phyloP scores from a whole-genome alignment of 2,113 vertebrate genomes.

The Melanocharis versteri region DNA sequence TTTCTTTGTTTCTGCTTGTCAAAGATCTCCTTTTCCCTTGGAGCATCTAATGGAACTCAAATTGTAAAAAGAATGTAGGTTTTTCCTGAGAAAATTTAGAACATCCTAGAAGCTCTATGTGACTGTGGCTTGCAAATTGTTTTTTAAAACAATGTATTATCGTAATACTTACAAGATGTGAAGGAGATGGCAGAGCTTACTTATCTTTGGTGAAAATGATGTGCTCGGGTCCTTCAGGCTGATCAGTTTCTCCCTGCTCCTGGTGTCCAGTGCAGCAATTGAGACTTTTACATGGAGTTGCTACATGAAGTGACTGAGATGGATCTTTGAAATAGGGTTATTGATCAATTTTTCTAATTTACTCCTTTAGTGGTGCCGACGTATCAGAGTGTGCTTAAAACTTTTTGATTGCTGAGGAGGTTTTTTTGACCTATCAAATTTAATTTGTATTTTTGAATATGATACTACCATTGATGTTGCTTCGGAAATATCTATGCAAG shows the following conservation, averaged over 20 bases:
- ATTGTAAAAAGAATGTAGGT: not conserved
- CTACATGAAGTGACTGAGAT: not conserved
- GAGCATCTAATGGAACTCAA: not conserved
- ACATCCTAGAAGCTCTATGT: not conserved
- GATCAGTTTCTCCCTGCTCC: not conserved
- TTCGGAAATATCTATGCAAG: not conserved
- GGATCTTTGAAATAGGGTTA: not conserved
- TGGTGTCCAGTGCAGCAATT: not conserved
- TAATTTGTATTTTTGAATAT: not conserved
- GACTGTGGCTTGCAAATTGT: not conserved
- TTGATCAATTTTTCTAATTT: not conserved
- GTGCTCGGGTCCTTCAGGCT: not conserved
- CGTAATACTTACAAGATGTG: not conserved
- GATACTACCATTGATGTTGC: not conserved
- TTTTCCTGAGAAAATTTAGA: not conserved
- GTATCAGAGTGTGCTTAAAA: not conserved
- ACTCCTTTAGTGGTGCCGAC: not conserved
- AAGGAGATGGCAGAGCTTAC: not conserved
- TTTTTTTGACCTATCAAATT: not conserved
- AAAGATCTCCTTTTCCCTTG: not conserved
- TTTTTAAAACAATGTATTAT: not conserved
- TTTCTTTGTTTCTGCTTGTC: not conserved
- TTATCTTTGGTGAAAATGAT: not conserved
- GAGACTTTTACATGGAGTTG: not conserved
- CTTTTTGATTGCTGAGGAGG: not conserved